Evolutionary conservation across 2,113 vertebrate species (phyloP).

Genomic region (Hystrix brachyura): DNA sequence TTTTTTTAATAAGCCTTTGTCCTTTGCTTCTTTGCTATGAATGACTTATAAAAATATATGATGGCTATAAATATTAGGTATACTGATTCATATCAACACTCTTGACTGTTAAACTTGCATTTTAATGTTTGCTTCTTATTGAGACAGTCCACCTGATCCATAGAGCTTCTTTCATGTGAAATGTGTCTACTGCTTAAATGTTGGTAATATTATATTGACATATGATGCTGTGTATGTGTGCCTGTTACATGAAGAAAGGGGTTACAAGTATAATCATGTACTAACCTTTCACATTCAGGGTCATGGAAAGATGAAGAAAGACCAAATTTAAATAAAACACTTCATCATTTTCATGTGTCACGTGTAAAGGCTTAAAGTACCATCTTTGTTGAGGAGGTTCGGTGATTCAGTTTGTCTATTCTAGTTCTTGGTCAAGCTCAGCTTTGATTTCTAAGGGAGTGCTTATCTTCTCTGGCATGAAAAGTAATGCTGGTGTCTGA

Average conservation of each 20-base stretch:
- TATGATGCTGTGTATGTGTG: slow-evolving; percentile 81
- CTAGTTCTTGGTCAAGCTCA: no score
- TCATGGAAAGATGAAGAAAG: slow-evolving; percentile 84
- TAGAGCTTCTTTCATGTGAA: slow-evolving; percentile 80
- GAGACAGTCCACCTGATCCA: slow-evolving; percentile 84
- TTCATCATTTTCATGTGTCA: slow-evolving; percentile 81
- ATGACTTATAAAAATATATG: no score
- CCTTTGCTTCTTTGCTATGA: no score
- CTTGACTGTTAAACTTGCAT: slow-evolving; percentile 77
- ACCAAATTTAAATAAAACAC: slow-evolving; percentile 80
- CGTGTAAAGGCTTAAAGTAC: slow-evolving; percentile 86
- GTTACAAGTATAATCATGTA: slow-evolving; percentile 73
- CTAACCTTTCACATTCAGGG: slow-evolving; percentile 78
- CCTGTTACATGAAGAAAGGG: slow-evolving; percentile 76
- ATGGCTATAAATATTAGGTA: slow-evolving; percentile 81
- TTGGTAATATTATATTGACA: slow-evolving; percentile 76
- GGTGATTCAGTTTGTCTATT: slow-evolving; percentile 84
- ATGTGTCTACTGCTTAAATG: slow-evolving; percentile 75
- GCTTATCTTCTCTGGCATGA: no score
- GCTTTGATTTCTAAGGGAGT: no score
- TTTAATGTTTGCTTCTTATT: slow-evolving; percentile 81
- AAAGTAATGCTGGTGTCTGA: no score
- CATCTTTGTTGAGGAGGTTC: slow-evolving; percentile 85
- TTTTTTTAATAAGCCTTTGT: no score
- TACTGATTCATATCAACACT: slow-evolving; percentile 84